Conservation (phyloP, 2,113 vertebrate species). For the Calypte anna region DNA sequence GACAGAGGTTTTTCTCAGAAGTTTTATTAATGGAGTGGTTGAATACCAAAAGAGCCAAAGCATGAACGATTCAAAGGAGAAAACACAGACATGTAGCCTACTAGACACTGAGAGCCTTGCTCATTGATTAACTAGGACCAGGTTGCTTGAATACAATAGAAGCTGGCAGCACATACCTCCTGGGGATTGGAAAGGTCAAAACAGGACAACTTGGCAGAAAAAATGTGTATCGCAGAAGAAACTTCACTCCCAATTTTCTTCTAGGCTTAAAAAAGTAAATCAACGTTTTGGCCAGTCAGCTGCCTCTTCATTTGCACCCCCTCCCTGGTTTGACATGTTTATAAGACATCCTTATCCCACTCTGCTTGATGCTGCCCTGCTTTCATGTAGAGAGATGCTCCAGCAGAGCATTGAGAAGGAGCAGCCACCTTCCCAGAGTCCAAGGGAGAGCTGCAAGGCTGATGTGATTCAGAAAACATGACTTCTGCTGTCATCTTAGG, state of each 20-base stretch:
- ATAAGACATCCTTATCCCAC: neutral
- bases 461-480: neutral
- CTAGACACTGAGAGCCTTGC: rapidly evolving
- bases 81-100: neutral
- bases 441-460: neutral
- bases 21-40: neutral
- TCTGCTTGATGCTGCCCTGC: neutral
- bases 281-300: neutral
- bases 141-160: neutral
- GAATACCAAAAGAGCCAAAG: neutral
- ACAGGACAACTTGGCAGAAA: neutral
- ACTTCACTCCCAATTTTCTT: neutral
- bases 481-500: rapidly evolving
- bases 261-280: neutral
- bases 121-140: neutral
- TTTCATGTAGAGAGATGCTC: neutral
- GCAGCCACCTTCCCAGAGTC: neutral
- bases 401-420: conserved; percentile 17
- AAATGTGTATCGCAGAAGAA: neutral
- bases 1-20: neutral
- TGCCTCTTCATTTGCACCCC: neutral
- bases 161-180: neutral
- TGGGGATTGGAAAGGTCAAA: conserved; percentile 10
- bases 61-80: neutral
- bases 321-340: neutral